These are phyloP conservation scores for Drosophila dunni DNA, from an alignment of 1,140 invertebrate species.

Conservation along the genomic window DNA sequence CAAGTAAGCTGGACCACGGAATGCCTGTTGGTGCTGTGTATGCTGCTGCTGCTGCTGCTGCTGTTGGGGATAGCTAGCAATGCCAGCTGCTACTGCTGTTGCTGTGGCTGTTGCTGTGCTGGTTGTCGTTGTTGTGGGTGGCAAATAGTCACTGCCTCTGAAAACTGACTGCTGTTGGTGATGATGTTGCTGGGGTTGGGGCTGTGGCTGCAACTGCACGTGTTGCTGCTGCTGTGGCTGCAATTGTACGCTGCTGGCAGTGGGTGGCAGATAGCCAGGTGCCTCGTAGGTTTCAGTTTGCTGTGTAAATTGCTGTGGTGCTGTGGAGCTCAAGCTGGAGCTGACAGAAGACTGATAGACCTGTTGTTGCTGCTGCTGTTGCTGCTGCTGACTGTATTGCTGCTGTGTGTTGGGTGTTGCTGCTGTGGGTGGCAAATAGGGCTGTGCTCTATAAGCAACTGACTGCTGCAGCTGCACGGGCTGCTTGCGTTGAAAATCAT, in stretches of 20 bases:
- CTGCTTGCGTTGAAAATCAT: slow-evolving; percentile 62
- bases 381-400: slow-evolving; percentile 27
- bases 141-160: slow-evolving; percentile 30
- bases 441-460: slow-evolving; percentile 31
- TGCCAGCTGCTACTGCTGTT: slow-evolving; percentile 24
- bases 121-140: slow-evolving; percentile 26
- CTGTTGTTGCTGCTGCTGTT: slow-evolving; percentile 32
- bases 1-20: slow-evolving; percentile 44
- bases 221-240: slow-evolving; percentile 17
- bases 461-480: slow-evolving; percentile 13
- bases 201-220: not conserved
- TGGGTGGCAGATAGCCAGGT: slow-evolving; percentile 62
- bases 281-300: slow-evolving; percentile 50
- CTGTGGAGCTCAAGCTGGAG: slow-evolving; percentile 18
- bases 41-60: slow-evolving; percentile 14
- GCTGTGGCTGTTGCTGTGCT: not conserved
- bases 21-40: slow-evolving; percentile 27
- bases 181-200: slow-evolving; percentile 7
- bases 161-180: not conserved
- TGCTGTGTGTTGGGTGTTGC: slow-evolving; percentile 30
- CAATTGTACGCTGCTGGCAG: slow-evolving; percentile 24
- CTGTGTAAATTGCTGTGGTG: slow-evolving; percentile 33
- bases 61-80: slow-evolving; percentile 25
- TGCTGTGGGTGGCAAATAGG: slow-evolving; percentile 54
- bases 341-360: slow-evolving; percentile 40